These are phyloP conservation scores for Toxotes lorentzi DNA, from an alignment of 2,797 vertebrate species.

Conservation along the genomic window DNA sequence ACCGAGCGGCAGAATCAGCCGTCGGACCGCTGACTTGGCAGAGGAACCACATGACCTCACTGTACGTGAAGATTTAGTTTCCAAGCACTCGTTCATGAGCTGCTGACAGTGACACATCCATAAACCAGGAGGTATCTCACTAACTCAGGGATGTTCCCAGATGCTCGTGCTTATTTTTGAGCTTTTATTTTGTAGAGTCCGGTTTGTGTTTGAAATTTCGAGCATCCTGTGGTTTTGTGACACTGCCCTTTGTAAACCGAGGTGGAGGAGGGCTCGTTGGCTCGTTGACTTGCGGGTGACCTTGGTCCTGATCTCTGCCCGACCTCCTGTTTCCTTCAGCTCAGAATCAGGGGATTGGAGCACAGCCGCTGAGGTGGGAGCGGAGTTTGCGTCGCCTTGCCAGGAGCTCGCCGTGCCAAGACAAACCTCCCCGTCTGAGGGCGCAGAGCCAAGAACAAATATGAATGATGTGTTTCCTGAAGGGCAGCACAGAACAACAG, in stretches of 20 bases:
- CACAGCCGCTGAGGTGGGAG: conserved; percentile 4
- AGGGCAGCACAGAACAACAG: conserved; percentile 23
- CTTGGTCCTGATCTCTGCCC: conserved; percentile 9
- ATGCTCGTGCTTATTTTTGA: background rate
- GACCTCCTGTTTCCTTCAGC: conserved; percentile 22
- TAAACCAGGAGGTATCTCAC: background rate
- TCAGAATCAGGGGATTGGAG: conserved; percentile 1
- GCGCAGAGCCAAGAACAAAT: conserved; percentile 24
- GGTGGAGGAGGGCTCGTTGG: background rate
- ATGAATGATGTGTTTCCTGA: conserved; percentile 22
- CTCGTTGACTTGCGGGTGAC: background rate
- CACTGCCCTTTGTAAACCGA: background rate
- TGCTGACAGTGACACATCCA: conserved; percentile 3
- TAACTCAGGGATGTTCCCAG: no score
- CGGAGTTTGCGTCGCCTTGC: background rate
- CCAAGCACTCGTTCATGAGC: background rate
- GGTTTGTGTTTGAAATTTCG: background rate
- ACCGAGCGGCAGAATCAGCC: background rate
- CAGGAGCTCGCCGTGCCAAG: conserved; percentile 21
- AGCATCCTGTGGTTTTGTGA: background rate
- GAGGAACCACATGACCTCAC: conserved; percentile 15
- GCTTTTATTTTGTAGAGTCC: background rate
- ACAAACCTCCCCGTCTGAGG: conserved; percentile 24
- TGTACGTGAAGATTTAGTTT: background rate
- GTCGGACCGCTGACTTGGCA: conserved; percentile 20